phyloP scores from a whole-genome alignment of 1,140 invertebrate genomes.

The Lasaia peninsularis region DNA sequence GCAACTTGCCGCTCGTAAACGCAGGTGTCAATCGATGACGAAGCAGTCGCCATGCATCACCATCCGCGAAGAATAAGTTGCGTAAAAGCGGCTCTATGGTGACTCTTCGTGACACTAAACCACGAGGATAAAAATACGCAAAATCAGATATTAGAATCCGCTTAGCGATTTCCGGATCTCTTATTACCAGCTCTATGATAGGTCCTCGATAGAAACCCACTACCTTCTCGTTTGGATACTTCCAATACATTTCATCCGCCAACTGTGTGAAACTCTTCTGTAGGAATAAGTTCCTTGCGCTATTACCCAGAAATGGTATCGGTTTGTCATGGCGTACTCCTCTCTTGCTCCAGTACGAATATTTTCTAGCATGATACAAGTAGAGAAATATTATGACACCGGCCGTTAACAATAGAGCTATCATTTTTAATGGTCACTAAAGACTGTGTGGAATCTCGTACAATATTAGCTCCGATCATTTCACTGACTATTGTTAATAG shows the following conservation, averaged over 20 bases:
- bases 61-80: conserved; percentile 16
- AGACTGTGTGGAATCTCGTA: too few species aligned
- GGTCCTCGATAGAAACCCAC: conserved; percentile 14
- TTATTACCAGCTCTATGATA: conserved; percentile 7
- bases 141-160: conserved; percentile 17
- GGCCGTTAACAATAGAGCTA: too few species aligned
- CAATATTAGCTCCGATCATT: too few species aligned
- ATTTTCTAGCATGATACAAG: too few species aligned
- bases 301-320: conserved; percentile 15
- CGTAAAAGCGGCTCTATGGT: conserved; percentile 6
- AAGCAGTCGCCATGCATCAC: conserved; percentile 18
- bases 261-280: neutral
- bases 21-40: conserved; percentile 20
- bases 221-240: conserved; percentile 16
- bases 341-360: conserved; percentile 15
- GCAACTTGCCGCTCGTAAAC: too few species aligned
- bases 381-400: too few species aligned
- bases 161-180: too few species aligned
- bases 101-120: neutral
- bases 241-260: conserved; percentile 4
- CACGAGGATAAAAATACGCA: too few species aligned
- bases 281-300: conserved; percentile 2
- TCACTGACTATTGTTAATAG: too few species aligned
- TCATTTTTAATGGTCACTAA: too few species aligned
- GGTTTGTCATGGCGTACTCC: conserved; percentile 16